A percentile compares a stretch with the other conserved stretches of the same genome.
These are phyloP conservation scores for Chlorops oryzae DNA, from an alignment of 1,140 invertebrate genomes.

Conservation along the genomic window DNA sequence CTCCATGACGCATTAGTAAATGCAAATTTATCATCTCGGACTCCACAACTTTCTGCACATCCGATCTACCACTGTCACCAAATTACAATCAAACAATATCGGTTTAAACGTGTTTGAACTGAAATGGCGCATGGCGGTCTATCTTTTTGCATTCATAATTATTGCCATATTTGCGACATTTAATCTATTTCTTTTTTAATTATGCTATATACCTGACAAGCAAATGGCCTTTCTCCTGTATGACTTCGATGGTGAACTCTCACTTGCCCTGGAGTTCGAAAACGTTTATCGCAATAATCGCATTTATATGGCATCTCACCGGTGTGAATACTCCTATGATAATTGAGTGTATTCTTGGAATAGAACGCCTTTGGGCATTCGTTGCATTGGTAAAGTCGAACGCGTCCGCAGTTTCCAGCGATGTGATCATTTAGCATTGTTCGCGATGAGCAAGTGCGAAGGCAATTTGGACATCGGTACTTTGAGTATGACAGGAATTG, in stretches of 20 bases:
- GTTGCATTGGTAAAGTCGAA: conserved; percentile 12
- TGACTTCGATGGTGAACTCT: conserved; percentile 76
- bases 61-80: too few relatives aligned
- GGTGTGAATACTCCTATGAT: conserved; percentile 38
- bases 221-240: conserved; percentile 77
- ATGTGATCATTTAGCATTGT: conserved; percentile 12
- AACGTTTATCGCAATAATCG: conserved; percentile 37
- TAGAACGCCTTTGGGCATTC: conserved; percentile 32
- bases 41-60: too few relatives aligned
- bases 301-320: conserved; percentile 39
- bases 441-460: conserved; percentile 9
- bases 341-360: conserved; percentile 29
- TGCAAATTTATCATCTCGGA: too few relatives aligned
- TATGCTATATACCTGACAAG: conserved; percentile 60
- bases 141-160: too few relatives aligned
- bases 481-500: too few relatives aligned
- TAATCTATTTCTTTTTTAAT: not conserved
- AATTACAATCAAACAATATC: too few relatives aligned
- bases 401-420: conserved; percentile 8
- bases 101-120: too few relatives aligned
- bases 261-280: conserved; percentile 39
- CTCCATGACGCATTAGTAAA: too few relatives aligned
- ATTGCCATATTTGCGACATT: too few relatives aligned
- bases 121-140: too few relatives aligned
- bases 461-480: conserved; percentile 13